A percentile compares a stretch with the other conserved stretches of the same genome.
Evolutionary conservation across 2,113 vertebrate genomes (phyloP).

Genomic region (Morone saxatilis): DNA sequence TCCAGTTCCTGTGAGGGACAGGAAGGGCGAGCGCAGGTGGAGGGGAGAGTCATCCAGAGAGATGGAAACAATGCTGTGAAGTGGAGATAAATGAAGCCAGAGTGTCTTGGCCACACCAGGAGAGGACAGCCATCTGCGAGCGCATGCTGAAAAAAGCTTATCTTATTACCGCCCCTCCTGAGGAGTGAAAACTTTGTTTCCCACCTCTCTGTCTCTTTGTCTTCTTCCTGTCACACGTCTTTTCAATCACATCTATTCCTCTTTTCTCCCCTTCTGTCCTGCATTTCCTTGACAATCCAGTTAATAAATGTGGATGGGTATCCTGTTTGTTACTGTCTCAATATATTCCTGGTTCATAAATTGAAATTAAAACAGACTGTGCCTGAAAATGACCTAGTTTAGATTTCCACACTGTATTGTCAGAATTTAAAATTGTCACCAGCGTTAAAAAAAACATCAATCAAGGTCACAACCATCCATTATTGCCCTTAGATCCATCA

Average conservation of each 20-base stretch:
- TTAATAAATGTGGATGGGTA: slow-evolving; percentile 38
- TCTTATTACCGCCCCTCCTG: slow-evolving; percentile 53
- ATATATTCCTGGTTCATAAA: slow-evolving; percentile 39
- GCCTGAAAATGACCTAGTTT: slow-evolving; percentile 33
- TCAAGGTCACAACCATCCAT: slow-evolving; percentile 9
- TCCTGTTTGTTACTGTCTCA: slow-evolving; percentile 57
- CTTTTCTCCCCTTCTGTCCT: neutral
- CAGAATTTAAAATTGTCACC: slow-evolving; percentile 33
- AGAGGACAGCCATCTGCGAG: slow-evolving; percentile 65
- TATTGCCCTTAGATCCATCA: slow-evolving; percentile 23
- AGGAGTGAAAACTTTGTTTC: slow-evolving; percentile 46
- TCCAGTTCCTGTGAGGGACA: slow-evolving; percentile 29
- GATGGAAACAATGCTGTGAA: slow-evolving; percentile 50
- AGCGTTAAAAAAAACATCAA: neutral
- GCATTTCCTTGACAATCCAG: slow-evolving; percentile 53
- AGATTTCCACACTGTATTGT: slow-evolving; percentile 28
- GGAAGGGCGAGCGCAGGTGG: slow-evolving; percentile 14
- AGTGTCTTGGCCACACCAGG: slow-evolving; percentile 40
- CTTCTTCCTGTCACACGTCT: slow-evolving; percentile 29
- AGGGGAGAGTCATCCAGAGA: slow-evolving; percentile 29
- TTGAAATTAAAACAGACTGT: slow-evolving; percentile 39
- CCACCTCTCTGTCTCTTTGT: slow-evolving; percentile 35
- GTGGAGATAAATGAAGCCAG: slow-evolving; percentile 62
- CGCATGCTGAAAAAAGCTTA: slow-evolving; percentile 49
- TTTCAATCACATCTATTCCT: slow-evolving; percentile 27